phyloP scores from a whole-genome alignment of 2,888 invertebrate species.

The Neoascia interrupta region DNA sequence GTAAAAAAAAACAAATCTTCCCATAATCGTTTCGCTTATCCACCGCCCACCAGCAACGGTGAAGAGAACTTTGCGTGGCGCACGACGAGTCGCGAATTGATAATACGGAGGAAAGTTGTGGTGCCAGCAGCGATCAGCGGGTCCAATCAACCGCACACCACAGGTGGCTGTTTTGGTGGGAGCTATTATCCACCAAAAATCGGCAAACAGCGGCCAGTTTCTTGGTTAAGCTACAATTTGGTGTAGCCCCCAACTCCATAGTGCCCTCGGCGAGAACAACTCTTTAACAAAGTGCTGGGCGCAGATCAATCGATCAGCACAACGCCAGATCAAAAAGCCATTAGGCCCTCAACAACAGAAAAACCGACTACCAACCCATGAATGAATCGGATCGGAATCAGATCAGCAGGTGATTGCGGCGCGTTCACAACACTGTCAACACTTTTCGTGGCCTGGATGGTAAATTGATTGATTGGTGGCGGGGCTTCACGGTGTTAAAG shows the following conservation, averaged over 20 bases:
- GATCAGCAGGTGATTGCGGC: constrained; percentile 33
- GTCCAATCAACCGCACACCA: constrained; percentile 31
- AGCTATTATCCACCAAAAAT: constrained; percentile 22
- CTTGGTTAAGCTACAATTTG: constrained; percentile 32
- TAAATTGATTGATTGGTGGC: constrained; percentile 54
- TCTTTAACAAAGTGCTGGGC: constrained; percentile 39
- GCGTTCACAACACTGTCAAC: constrained; percentile 16
- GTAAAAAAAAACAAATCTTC: constrained; percentile 44
- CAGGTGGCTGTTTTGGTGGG: constrained; percentile 47
- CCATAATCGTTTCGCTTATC: constrained; percentile 29
- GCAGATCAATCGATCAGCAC: constrained; percentile 44
- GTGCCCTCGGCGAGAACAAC: constrained; percentile 24
- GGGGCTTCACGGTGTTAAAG: constrained; percentile 3
- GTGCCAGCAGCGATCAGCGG: constrained; percentile 25
- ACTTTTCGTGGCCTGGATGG: constrained; percentile 34
- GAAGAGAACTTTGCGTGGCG: constrained; percentile 22
- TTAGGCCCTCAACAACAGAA: constrained; percentile 48
- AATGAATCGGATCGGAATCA: constrained; percentile 46
- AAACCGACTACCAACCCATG: constrained; percentile 6
- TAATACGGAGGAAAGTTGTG: constrained; percentile 61
- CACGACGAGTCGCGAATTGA: constrained; percentile 52
- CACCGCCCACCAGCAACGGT: constrained; percentile 32
- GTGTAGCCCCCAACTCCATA: neutral
- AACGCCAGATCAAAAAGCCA: constrained; percentile 28
- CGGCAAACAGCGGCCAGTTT: constrained; percentile 17